phyloP scores from a whole-genome alignment of 1,140 invertebrate genomes.

The Mylabris phalerata region DNA sequence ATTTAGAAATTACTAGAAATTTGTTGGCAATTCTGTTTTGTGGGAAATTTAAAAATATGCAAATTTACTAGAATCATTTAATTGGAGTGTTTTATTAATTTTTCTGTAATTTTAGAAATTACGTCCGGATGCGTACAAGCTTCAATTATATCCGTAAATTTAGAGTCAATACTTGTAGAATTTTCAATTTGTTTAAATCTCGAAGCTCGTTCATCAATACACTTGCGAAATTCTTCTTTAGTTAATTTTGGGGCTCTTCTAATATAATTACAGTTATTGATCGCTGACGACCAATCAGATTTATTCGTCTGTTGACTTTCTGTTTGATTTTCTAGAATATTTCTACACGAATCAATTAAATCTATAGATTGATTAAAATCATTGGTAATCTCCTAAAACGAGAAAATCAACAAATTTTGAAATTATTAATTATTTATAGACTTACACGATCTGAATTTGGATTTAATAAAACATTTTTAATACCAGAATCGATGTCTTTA shows the following conservation, averaged over 20 bases:
- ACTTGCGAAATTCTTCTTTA: constrained; percentile 15
- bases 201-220: constrained; percentile 7
- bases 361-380: not conserved
- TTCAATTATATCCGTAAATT: constrained; percentile 20
- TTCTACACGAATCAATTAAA: constrained; percentile 2
- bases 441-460: constrained; percentile 20
- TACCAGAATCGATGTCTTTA: constrained; percentile 12
- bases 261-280: constrained; percentile 7
- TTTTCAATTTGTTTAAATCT: no score
- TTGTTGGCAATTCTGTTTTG: no score
- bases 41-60: no score
- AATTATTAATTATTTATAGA: not conserved
- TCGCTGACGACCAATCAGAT: not conserved
- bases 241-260: constrained; percentile 6
- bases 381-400: constrained; percentile 8
- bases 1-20: no score
- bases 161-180: not conserved
- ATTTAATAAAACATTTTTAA: constrained; percentile 27
- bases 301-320: not conserved
- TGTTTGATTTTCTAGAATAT: not conserved
- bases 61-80: no score
- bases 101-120: constrained; percentile 18
- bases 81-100: not conserved
- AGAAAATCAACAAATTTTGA: no score
- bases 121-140: constrained; percentile 24